phyloP scores from a whole-genome alignment of 2,113 vertebrate genomes.

The Phyllopteryx taeniolatus region DNA sequence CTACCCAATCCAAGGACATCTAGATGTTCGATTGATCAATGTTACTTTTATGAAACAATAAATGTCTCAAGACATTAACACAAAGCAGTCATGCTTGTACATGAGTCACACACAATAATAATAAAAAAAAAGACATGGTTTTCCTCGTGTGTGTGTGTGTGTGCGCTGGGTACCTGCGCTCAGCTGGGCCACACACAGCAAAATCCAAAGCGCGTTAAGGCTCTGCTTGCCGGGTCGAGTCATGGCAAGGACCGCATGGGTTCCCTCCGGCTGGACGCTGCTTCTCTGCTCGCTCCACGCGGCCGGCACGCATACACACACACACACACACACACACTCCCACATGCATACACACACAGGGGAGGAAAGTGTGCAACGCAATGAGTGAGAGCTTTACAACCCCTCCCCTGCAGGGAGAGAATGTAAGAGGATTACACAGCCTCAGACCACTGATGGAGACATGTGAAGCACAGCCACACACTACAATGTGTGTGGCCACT shows the following conservation, averaged over 20 bases:
- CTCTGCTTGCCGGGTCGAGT: slow-evolving; percentile 57
- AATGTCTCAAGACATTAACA: neutral
- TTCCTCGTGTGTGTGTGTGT: neutral
- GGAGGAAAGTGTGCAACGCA: slow-evolving; percentile 35
- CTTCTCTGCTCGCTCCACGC: slow-evolving; percentile 23
- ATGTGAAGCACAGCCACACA: slow-evolving; percentile 39
- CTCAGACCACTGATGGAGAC: slow-evolving; percentile 53
- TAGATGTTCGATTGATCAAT: neutral
- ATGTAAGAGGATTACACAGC: slow-evolving; percentile 69
- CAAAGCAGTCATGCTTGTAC: neutral
- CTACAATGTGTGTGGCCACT: neutral
- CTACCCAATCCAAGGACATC: neutral
- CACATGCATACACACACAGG: slow-evolving; percentile 14
- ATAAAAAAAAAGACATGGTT: neutral
- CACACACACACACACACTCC: neutral
- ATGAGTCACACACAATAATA: neutral
- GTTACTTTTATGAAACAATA: neutral
- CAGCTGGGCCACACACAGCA: slow-evolving; percentile 66
- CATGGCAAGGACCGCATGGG: slow-evolving; percentile 68
- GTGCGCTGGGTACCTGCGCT: slow-evolving; percentile 61
- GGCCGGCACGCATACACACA: slow-evolving; percentile 16
- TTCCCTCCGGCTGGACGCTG: slow-evolving; percentile 33
- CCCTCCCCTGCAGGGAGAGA: slow-evolving; percentile 64
- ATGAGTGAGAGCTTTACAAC: slow-evolving; percentile 30
- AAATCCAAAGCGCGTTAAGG: slow-evolving; percentile 64